These are phyloP conservation scores for Cheirogaleus medius DNA, from an alignment of 2,113 vertebrate genomes.

Conservation along the genomic window DNA sequence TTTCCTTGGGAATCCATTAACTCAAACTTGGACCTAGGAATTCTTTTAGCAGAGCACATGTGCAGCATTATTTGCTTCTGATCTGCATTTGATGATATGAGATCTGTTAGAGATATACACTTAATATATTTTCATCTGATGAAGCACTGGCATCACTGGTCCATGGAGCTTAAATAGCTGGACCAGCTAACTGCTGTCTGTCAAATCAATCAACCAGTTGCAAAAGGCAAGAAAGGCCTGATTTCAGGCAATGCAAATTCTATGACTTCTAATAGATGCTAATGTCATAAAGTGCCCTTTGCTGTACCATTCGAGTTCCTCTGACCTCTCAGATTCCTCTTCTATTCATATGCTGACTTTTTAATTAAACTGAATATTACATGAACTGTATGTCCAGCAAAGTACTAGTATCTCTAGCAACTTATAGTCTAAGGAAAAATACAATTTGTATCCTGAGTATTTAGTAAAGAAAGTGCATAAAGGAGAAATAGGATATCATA, in stretches of 20 bases:
- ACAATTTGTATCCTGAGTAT: not conserved
- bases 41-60: not conserved
- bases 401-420: slow-evolving; percentile 13
- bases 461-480: not conserved
- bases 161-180: not conserved
- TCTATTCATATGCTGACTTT: not conserved
- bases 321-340: not conserved
- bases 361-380: not conserved
- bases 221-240: not conserved
- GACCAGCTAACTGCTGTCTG: not conserved
- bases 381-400: not conserved
- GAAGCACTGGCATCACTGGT: not conserved
- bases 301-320: not conserved
- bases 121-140: not conserved
- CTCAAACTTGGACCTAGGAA: not conserved
- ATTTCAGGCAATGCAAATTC: not conserved
- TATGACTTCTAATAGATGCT: not conserved
- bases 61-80: not conserved
- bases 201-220: not conserved
- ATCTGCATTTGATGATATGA: not conserved
- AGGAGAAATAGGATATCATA: not conserved
- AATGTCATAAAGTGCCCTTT: not conserved
- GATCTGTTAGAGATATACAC: not conserved
- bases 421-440: slow-evolving; percentile 50
- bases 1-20: not conserved